A percentile compares a stretch with the other conserved stretches of the same genome.
Conservation (phyloP, 1,140 invertebrate genomes). For the Eumeta japonica region DNA sequence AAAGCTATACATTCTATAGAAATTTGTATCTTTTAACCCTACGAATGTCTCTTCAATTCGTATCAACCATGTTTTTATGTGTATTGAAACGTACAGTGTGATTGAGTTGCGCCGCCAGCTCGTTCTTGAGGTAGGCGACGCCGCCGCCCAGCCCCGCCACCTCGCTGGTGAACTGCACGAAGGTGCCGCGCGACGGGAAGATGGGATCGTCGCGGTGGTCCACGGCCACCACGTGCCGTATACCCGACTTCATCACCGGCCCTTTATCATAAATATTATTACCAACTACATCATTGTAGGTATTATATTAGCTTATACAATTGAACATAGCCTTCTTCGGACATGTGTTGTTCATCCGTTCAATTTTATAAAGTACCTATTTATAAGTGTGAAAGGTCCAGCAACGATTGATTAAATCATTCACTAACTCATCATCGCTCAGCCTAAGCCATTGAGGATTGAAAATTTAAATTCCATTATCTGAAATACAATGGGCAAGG, state of each 20-base stretch:
- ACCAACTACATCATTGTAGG: constrained; percentile 77
- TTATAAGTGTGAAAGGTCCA: not conserved
- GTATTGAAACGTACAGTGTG: too few species aligned
- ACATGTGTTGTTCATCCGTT: not conserved
- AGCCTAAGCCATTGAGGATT: too few species aligned
- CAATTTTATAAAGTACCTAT: not conserved
- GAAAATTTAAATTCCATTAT: too few species aligned
- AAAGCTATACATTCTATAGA: too few species aligned
- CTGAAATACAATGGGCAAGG: too few species aligned
- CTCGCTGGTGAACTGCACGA: constrained; percentile 72
- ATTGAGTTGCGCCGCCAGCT: constrained; percentile 75
- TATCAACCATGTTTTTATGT: too few species aligned
- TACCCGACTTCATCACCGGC: constrained; percentile 79
- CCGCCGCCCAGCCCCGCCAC: constrained; percentile 83
- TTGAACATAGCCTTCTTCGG: not conserved
- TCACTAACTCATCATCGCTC: too few species aligned
- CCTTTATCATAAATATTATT: constrained; percentile 59
- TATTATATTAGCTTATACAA: constrained; percentile 1
- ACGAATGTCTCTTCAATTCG: too few species aligned
- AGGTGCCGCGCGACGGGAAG: constrained; percentile 71
- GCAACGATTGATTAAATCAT: not conserved
- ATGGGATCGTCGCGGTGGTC: constrained; percentile 78
- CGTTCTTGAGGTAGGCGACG: constrained; percentile 82
- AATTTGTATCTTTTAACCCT: too few species aligned
- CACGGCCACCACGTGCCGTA: constrained; percentile 73